Percentiles rank a stretch among this genome's conserved stretches.
Conservation (phyloP, 2,113 vertebrate species). For the Dascyllus trimaculatus region DNA sequence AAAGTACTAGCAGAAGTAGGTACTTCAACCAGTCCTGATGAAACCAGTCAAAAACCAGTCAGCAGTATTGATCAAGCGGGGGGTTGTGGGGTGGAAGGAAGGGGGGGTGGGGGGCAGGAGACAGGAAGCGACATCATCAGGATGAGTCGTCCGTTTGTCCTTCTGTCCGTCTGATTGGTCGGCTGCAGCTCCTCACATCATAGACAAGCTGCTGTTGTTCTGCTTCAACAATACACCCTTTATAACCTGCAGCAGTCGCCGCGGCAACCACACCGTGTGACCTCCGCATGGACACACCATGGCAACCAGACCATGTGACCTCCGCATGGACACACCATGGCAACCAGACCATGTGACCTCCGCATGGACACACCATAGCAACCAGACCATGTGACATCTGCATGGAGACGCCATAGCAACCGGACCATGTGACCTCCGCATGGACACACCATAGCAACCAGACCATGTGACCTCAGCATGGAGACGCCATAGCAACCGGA, state of each 20-base stretch:
- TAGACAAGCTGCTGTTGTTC: constrained; percentile 52
- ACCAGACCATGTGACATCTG: too few species aligned
- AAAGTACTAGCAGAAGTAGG: too few species aligned
- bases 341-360: background rate
- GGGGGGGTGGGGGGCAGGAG: too few species aligned
- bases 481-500: too few species aligned
- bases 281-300: background rate
- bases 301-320: background rate
- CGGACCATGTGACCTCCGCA: background rate
- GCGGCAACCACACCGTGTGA: background rate
- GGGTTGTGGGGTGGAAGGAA: too few species aligned
- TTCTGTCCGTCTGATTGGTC: constrained; percentile 11
- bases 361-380: too few species aligned
- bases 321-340: background rate
- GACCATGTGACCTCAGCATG: too few species aligned
- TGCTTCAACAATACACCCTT: constrained; percentile 31
- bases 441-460: background rate
- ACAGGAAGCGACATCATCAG: constrained; percentile 3
- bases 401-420: background rate
- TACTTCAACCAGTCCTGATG: too few species aligned
- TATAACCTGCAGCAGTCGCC: constrained; percentile 25
- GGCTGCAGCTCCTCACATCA: constrained; percentile 2
- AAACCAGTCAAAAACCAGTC: too few species aligned
- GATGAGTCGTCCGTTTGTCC: constrained; percentile 6
- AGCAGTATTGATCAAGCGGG: too few species aligned